phyloP scores from a whole-genome alignment of 2,888 invertebrate genomes.

The Cantharis nigra region DNA sequence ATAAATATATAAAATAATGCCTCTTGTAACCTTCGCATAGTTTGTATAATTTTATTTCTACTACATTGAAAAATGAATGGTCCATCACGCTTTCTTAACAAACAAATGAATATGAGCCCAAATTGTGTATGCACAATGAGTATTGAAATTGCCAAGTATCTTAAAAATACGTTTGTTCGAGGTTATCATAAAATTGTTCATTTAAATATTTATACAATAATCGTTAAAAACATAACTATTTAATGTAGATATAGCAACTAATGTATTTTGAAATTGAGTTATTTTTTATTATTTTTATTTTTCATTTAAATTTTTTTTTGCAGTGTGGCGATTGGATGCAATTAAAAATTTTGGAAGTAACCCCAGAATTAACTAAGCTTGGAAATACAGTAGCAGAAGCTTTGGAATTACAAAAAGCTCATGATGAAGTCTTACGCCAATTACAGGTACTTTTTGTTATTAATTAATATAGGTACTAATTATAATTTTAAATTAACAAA shows the following conservation, averaged over 20 bases:
- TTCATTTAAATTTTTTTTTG: constrained; percentile 43
- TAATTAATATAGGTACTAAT: background rate
- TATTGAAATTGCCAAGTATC: background rate
- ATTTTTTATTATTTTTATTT: background rate
- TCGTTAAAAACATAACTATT: background rate
- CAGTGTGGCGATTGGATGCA: constrained; percentile 84
- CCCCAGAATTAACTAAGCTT: constrained; percentile 80
- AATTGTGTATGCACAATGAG: background rate
- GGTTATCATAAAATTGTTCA: background rate
- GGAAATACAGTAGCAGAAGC: constrained; percentile 79
- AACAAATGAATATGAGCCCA: background rate
- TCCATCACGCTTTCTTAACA: background rate
- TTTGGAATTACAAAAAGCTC: constrained; percentile 72
- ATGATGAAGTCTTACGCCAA: constrained; percentile 82
- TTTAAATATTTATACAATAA: background rate
- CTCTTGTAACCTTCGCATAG: background rate
- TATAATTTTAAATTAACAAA: background rate
- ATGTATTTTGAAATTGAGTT: background rate
- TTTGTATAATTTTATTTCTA: background rate
- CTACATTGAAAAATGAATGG: background rate
- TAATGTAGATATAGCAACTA: background rate
- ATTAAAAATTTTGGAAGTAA: constrained; percentile 83
- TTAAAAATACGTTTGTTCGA: background rate
- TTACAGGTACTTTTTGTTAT: constrained; percentile 67
- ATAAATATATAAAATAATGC: background rate